Evolutionary conservation across 2,113 vertebrate genomes (phyloP).

Genomic region (Formicarius rufipectus): DNA sequence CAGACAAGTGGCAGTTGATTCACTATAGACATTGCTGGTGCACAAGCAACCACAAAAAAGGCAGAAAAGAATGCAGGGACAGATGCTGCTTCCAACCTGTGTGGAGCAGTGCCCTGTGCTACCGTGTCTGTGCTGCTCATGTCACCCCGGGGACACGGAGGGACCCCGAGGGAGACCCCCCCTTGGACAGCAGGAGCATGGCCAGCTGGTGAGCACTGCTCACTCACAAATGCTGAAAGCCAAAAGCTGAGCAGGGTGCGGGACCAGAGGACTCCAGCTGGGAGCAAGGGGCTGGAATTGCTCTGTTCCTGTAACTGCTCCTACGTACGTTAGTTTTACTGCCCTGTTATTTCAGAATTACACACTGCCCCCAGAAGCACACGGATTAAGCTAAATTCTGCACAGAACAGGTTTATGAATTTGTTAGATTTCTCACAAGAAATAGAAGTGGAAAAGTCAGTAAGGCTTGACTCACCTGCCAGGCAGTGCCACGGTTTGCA

Average conservation of each 20-base stretch:
- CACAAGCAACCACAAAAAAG: background rate
- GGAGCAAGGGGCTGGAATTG: background rate
- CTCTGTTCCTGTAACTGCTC: background rate
- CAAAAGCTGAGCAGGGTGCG: background rate
- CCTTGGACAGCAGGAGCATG: background rate
- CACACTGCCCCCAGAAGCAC: background rate
- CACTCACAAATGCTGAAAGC: background rate
- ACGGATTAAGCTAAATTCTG: background rate
- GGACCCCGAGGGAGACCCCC: background rate
- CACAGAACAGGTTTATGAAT: background rate
- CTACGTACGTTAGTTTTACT: background rate
- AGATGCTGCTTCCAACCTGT: background rate
- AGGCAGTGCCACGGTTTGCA: background rate
- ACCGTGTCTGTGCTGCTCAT: background rate
- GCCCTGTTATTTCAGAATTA: background rate
- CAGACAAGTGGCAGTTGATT: background rate
- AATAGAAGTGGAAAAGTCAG: background rate
- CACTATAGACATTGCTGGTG: background rate
- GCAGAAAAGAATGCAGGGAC: background rate
- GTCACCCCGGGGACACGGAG: background rate
- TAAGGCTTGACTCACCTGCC: background rate
- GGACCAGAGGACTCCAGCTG: rapidly evolving
- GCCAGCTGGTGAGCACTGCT: background rate
- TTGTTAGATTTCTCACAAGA: background rate
- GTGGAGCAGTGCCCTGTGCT: background rate